Conservation (phyloP, 2,797 vertebrate species). For the Pangasius mekongensis region DNA sequence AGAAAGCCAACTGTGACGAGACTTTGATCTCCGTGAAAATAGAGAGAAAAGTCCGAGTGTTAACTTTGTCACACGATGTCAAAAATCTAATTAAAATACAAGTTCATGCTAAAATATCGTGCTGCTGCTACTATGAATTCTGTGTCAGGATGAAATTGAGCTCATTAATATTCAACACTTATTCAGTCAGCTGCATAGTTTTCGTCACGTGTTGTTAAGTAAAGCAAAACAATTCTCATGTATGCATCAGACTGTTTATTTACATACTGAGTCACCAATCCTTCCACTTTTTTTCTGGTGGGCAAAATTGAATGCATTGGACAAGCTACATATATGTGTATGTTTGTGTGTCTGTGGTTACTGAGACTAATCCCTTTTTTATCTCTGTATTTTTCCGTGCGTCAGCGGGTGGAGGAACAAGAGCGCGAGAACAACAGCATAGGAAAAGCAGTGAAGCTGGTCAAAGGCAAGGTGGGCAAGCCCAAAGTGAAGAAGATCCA, state of each 20-base stretch:
- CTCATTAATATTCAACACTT: background rate
- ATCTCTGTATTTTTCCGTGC: conserved; percentile 31
- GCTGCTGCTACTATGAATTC: background rate
- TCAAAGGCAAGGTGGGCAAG: conserved; percentile 97
- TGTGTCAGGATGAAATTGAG: background rate
- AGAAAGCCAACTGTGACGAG: background rate
- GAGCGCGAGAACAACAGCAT: conserved; percentile 80
- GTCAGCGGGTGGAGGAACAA: conserved; percentile 87
- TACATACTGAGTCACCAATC: background rate
- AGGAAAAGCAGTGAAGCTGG: conserved; percentile 84
- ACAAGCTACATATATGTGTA: background rate
- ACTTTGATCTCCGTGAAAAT: background rate
- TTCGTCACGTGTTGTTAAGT: background rate
- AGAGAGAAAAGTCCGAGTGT: background rate
- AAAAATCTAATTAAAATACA: background rate
- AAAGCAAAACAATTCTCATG: background rate
- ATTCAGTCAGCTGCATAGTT: background rate
- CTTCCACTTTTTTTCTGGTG: background rate
- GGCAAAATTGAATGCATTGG: background rate
- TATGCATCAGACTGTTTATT: background rate
- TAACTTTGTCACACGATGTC: background rate
- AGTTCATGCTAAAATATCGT: background rate
- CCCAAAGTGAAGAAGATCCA: conserved; percentile 93
- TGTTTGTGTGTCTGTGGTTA: background rate
- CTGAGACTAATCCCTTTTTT: background rate